Percentiles rank a stretch among this genome's conserved stretches.
These are phyloP conservation scores for Sabellastarte sp. DNA, from an alignment of 2,888 invertebrate genomes.

Conservation along the genomic window DNA sequence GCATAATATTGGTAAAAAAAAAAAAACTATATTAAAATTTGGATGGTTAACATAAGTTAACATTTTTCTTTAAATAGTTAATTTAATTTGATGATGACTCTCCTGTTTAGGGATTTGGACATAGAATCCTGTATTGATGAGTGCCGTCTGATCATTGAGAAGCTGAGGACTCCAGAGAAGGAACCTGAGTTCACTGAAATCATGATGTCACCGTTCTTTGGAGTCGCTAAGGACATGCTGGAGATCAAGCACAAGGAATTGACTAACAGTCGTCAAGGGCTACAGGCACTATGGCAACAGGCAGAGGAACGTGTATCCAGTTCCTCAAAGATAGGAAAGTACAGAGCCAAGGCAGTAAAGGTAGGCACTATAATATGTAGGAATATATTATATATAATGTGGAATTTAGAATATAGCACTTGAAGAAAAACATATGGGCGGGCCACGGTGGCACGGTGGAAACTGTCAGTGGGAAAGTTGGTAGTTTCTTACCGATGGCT, in stretches of 20 bases:
- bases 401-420: no score
- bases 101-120: conserved; percentile 33
- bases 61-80: no score
- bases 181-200: conserved; percentile 5
- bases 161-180: conserved; percentile 8
- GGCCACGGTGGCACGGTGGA: background rate
- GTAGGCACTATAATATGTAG: conserved; percentile 5
- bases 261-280: conserved; percentile 7
- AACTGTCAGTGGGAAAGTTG: background rate
- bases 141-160: conserved; percentile 6
- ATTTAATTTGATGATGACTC: no score
- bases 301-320: conserved; percentile 12
- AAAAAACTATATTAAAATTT: no score
- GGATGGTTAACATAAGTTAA: no score
- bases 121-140: conserved; percentile 28
- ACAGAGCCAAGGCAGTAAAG: conserved; percentile 21
- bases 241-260: conserved; percentile 8
- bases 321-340: conserved; percentile 13
- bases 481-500: no score
- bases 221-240: conserved; percentile 9
- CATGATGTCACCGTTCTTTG: conserved; percentile 10
- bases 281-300: conserved; percentile 16
- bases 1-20: no score
- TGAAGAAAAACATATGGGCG: background rate
- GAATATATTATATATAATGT: background rate